Percentiles rank a stretch among this genome's conserved stretches.
These are phyloP conservation scores for Condylura cristata DNA, from an alignment of 2,113 vertebrate species.

Conservation along the genomic window DNA sequence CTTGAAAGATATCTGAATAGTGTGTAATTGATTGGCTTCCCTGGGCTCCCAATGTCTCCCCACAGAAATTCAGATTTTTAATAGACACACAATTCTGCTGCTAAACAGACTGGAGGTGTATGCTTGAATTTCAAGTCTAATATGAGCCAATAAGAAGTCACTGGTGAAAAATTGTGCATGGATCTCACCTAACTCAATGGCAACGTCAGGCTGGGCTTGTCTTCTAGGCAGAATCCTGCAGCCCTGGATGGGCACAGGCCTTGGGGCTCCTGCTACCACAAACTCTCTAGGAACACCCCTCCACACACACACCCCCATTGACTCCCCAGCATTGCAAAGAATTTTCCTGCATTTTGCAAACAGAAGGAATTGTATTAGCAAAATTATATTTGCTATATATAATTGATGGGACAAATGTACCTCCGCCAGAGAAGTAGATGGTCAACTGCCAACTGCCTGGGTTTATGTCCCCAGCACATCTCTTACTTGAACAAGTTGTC, in stretches of 20 bases:
- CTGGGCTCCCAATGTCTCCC: constrained; percentile 54
- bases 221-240: background rate
- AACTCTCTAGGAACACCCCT: background rate
- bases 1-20: constrained; percentile 59
- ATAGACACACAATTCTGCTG: constrained; percentile 56
- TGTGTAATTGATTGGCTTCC: constrained; percentile 56
- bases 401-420: too few species aligned
- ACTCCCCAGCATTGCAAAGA: background rate
- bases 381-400: background rate
- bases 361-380: background rate
- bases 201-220: background rate
- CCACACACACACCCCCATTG: too few species aligned
- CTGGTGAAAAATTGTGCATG: constrained; percentile 62
- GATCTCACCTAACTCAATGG: too few species aligned
- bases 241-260: background rate
- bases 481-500: background rate
- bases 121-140: constrained; percentile 71
- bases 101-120: constrained; percentile 63
- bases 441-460: background rate
- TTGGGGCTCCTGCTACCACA: background rate
- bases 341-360: background rate
- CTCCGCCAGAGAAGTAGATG: background rate
- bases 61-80: constrained; percentile 68
- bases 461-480: background rate
- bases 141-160: constrained; percentile 43